Percentiles rank a stretch among this genome's conserved stretches.
Evolutionary conservation across 2,888 invertebrate genomes (phyloP).

Genomic region (Lasioglossum malachurum): DNA sequence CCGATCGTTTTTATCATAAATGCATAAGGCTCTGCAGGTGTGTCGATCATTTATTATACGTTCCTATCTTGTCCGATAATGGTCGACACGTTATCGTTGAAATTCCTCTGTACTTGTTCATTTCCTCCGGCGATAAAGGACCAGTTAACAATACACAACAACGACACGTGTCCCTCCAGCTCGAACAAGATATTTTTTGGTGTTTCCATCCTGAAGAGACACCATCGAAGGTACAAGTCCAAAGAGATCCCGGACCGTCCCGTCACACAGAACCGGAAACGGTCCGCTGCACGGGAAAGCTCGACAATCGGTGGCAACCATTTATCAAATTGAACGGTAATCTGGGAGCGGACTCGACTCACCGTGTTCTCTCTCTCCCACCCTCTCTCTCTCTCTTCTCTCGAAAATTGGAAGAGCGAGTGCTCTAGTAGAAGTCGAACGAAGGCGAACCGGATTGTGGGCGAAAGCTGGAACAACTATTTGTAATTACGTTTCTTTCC

Average conservation of each 20-base stretch:
- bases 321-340: slow-evolving; percentile 64
- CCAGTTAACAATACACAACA: too few relatives aligned
- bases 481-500: slow-evolving; percentile 77
- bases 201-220: background rate
- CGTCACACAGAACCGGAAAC: slow-evolving; percentile 41
- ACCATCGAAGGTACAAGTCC: background rate
- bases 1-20: too few relatives aligned
- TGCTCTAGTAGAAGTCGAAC: slow-evolving; percentile 30
- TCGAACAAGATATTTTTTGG: background rate
- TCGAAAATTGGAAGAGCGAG: slow-evolving; percentile 33
- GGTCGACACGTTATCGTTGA: too few relatives aligned
- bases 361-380: background rate
- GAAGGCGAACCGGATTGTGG: slow-evolving; percentile 50
- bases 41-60: too few relatives aligned
- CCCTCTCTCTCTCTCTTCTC: background rate
- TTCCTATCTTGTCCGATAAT: too few relatives aligned
- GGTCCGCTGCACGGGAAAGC: slow-evolving; percentile 52
- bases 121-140: too few relatives aligned
- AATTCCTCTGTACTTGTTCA: too few relatives aligned
- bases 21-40: too few relatives aligned
- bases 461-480: slow-evolving; percentile 69
- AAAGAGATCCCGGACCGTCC: slow-evolving; percentile 8
- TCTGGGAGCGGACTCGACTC: slow-evolving; percentile 5
- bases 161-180: too few relatives aligned
- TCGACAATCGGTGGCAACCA: slow-evolving; percentile 50